Evolutionary conservation across 2,113 vertebrate genomes (phyloP).

Genomic region (Athene cunicularia): DNA sequence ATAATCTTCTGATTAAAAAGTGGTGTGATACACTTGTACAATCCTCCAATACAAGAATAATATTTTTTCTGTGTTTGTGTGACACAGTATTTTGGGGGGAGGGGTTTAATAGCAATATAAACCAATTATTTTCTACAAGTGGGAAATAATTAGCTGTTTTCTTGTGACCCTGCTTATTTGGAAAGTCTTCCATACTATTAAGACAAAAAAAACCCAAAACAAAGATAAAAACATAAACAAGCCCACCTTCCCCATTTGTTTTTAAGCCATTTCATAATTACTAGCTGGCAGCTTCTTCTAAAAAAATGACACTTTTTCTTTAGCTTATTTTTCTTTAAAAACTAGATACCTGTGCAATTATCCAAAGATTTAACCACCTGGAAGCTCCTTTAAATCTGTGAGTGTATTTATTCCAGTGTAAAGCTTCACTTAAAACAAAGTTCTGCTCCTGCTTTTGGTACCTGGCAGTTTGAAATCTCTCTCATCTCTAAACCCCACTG

Average conservation of each 20-base stretch:
- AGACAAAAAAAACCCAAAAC: neutral
- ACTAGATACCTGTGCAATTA: neutral
- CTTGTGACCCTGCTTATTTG: neutral
- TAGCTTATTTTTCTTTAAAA: neutral
- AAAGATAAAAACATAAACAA: neutral
- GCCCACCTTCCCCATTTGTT: neutral
- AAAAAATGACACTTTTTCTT: neutral
- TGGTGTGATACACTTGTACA: neutral
- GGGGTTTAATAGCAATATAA: neutral
- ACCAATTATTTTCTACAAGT: neutral
- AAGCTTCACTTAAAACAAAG: neutral
- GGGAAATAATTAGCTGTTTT: neutral
- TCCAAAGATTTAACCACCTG: neutral
- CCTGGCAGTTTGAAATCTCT: neutral
- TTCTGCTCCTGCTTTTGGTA: neutral
- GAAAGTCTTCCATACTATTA: neutral
- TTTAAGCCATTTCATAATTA: neutral
- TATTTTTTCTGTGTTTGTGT: neutral
- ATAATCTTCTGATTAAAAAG: neutral
- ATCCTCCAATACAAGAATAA: neutral
- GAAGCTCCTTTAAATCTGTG: neutral
- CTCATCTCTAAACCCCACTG: conserved; percentile 4
- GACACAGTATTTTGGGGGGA: neutral
- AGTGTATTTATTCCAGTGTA: neutral
- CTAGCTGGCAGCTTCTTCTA: neutral